Evolutionary conservation across 1,140 invertebrate genomes (phyloP).

Genomic region (Drosophila hydei): DNA sequence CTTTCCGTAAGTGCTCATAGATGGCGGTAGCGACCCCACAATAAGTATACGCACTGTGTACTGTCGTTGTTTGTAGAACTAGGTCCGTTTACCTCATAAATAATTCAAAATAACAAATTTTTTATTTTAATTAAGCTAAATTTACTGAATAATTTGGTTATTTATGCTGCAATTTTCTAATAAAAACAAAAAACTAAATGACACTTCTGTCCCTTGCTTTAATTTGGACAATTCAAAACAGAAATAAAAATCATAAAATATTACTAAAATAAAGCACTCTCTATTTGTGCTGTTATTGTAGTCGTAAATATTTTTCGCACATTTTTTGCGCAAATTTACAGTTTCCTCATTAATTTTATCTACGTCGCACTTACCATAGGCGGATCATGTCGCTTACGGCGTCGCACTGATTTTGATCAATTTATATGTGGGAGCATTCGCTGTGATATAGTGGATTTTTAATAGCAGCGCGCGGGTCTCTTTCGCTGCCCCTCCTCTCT

Average conservation of each 20-base stretch:
- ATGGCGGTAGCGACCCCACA: background rate
- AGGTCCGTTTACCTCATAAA: slow-evolving; percentile 13
- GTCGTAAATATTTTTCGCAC: slow-evolving; percentile 55
- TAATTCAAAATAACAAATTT: slow-evolving; percentile 13
- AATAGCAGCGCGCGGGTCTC: slow-evolving; percentile 18
- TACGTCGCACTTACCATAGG: slow-evolving; percentile 29
- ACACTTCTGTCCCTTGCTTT: slow-evolving; percentile 17
- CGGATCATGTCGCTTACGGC: slow-evolving; percentile 42
- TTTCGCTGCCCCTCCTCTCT: background rate
- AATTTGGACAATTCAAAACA: slow-evolving; percentile 17
- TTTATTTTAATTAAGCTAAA: slow-evolving; percentile 4
- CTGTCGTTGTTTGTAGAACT: background rate
- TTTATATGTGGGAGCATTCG: slow-evolving; percentile 53
- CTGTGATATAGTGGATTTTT: slow-evolving; percentile 30
- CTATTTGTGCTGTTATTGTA: slow-evolving; percentile 2
- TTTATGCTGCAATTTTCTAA: slow-evolving; percentile 37
- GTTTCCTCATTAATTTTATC: slow-evolving; percentile 72
- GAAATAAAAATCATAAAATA: background rate
- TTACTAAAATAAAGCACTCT: slow-evolving; percentile 10
- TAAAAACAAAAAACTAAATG: slow-evolving; percentile 26
- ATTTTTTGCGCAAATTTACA: slow-evolving; percentile 71
- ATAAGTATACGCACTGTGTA: slow-evolving; percentile 40
- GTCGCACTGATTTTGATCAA: slow-evolving; percentile 59
- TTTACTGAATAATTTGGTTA: slow-evolving; percentile 17
- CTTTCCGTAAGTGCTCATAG: background rate